Base-by-base conservation (phyloP, 2,113 vertebrate genomes). In the Tamias sibiricus region DNA sequence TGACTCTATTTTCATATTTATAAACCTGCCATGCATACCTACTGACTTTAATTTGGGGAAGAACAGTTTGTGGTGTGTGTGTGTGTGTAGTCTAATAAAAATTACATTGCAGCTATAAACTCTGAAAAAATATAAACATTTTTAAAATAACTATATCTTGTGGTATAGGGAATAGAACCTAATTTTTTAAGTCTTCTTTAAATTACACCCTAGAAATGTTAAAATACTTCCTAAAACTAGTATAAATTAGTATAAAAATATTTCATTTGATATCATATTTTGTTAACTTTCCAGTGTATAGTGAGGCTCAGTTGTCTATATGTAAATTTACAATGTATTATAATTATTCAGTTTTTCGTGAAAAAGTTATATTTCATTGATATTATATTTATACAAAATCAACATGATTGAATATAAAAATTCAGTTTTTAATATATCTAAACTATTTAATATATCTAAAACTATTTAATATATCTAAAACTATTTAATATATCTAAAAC, bases 401-500 rank as follows among this genome's bases (percentile, higher is more conserved):
- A 84, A 9, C 52, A 77, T 91, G 17, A 83, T 19, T 94, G 4
- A 71, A 88, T 77, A 32, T 93, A 19, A 96, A 89, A 90, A 42
- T 64, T 79, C 24, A 85, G 40, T 76, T 92, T 90, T 96, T 91
- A 80, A 30, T 83, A 26, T 85, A 2, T 37, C n/a, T 95, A 85
- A 94, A n/a, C n/a, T n/a, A n/a, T n/a, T n/a, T n/a, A n/a, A n/a
- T n/a, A n/a, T n/a, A n/a, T 32, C 87, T 84, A n/a, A 40, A 96
- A 57, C 74, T 91, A 91, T 96, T 94, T 77, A n/a, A n/a, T n/a
- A n/a, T n/a, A n/a, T 32, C 87, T 84, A n/a, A 40, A 96, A 57
- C 74, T 91, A 91, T 96, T 94, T 77, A n/a, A n/a, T n/a, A n/a
- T n/a, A n/a, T 32, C 87, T 84, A n/a, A 40, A 96, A 57, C 74